These are phyloP conservation scores for Nicator chloris DNA, from an alignment of 2,113 vertebrate genomes.

Conservation along the genomic window DNA sequence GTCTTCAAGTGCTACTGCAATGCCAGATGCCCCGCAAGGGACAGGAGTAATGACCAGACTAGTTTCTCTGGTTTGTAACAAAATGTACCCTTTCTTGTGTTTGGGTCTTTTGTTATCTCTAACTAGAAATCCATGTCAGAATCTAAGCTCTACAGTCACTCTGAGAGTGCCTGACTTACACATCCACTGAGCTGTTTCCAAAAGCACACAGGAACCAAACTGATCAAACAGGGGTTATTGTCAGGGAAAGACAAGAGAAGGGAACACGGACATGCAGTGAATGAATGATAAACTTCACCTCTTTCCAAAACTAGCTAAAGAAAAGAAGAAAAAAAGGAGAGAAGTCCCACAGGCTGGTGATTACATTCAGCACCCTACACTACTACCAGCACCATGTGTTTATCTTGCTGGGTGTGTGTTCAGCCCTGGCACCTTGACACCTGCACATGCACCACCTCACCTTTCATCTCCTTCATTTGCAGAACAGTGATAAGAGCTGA, in stretches of 20 bases:
- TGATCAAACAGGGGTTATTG: neutral
- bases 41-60: neutral
- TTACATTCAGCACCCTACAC: neutral
- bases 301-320: neutral
- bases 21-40: neutral
- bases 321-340: neutral
- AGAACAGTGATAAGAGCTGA: constrained; percentile 90
- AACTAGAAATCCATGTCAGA: neutral
- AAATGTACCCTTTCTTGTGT: neutral
- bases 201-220: neutral
- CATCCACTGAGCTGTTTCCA: neutral
- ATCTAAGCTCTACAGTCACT: neutral
- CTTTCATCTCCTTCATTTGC: constrained; percentile 90
- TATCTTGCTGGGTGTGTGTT: neutral
- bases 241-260: neutral
- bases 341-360: neutral
- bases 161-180: neutral
- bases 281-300: neutral
- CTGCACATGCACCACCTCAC: constrained; percentile 64
- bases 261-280: neutral
- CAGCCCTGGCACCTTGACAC: neutral
- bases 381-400: neutral
- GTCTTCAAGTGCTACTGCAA: neutral
- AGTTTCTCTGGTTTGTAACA: neutral
- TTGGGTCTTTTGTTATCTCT: neutral